Base-by-base conservation (phyloP, 2,888 invertebrate genomes). In the Drosophila buzzatii region DNA sequence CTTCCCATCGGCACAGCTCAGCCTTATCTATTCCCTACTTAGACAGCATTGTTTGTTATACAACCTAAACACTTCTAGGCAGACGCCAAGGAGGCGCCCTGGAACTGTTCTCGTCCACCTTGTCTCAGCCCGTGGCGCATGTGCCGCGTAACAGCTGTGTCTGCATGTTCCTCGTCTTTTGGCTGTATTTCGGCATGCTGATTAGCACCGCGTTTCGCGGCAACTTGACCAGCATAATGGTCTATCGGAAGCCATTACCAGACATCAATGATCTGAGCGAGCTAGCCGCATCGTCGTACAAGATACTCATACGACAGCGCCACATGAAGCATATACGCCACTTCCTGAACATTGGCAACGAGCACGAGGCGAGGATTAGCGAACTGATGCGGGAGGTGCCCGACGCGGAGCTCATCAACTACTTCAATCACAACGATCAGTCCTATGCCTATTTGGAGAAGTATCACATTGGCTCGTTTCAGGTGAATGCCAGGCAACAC, bases 381-480 rank as follows among this genome's bases (percentile, higher is more conserved):
- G 76, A 92, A 39, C 93, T 93, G 2, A 91, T 94, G 20, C 88
- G 92, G 66, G 80, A 92, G 27, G 83, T 94, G 10, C 91, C 91
- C 8, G 94, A 94, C 59, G 77, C 86, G 20, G 92, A 92, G 74
- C 92, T 94, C 2, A 91, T 89, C 52, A 76, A 92, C 2, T 82
- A 92, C 0, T 89, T 95, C n/a, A 91, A 92, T 0, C 79, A 91
- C 9, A 93, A 94, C 64, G 85, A 94, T 59, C 92, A 92, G 18
- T 89, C 93, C 27, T 94, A 93, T 65, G 95, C 94, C 1, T 91
- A 94, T 51, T 82, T 95, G 51, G 89, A 94, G 60, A 94, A 94
- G 63, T 92, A 93, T 88, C 92, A 94, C 59, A 93, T 94, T 18
- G 90, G 84, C 7, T 59, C 70, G 6, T 91, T 90, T 53, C 83